A percentile compares a stretch with the other conserved stretches of the same genome.
Evolutionary conservation across 2,888 invertebrate species (phyloP).

Genomic region (Chaitophorus viminalis): DNA sequence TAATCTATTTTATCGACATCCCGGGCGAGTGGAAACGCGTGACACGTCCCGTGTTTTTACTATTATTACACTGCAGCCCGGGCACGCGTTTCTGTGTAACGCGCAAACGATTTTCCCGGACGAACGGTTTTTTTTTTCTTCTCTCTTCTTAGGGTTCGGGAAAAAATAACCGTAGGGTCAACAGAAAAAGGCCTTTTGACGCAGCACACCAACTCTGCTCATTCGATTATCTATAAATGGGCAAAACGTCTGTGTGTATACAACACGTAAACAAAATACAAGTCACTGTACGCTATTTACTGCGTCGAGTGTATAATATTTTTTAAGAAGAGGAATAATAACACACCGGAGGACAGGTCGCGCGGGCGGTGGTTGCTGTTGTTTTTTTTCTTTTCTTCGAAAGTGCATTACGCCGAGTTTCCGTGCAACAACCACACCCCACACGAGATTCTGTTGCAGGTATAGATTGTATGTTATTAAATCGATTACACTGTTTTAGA

Average conservation of each 20-base stretch:
- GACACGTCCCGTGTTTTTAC: not conserved
- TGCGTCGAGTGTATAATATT: constrained; percentile 1
- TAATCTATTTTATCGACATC: not conserved
- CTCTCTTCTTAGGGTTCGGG: not conserved
- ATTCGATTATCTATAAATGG: constrained; percentile 6
- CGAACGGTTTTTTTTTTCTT: not conserved
- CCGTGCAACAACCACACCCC: not conserved
- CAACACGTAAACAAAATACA: not conserved
- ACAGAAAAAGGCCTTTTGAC: constrained; percentile 23
- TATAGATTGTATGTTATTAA: too few relatives aligned
- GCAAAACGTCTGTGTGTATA: not conserved
- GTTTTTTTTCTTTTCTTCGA: not conserved
- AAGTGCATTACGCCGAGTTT: not conserved
- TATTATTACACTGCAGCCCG: not conserved
- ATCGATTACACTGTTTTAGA: too few relatives aligned
- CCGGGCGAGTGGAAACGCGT: not conserved
- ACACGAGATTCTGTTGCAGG: too few relatives aligned
- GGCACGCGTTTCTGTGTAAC: not conserved
- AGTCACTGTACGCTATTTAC: not conserved
- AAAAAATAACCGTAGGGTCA: constrained; percentile 17
- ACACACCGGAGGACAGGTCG: too few relatives aligned
- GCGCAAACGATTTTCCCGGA: not conserved
- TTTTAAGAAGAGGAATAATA: not conserved
- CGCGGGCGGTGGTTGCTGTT: too few relatives aligned
- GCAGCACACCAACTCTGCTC: not conserved